Base-by-base conservation (phyloP, 1,140 invertebrate species). In the Aleiodes sp. region DNA sequence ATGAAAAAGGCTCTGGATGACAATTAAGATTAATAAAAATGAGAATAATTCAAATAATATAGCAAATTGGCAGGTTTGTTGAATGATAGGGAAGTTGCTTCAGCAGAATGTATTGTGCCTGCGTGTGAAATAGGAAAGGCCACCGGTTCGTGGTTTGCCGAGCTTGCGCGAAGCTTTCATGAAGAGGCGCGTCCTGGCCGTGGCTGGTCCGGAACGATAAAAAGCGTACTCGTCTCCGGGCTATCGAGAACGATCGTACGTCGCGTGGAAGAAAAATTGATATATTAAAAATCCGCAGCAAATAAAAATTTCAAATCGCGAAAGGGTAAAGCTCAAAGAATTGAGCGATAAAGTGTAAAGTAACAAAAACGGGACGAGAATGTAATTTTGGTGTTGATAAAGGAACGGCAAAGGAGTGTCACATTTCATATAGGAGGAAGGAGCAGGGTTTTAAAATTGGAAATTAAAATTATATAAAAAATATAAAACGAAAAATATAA, bases 151-250 rank as follows among this genome's bases (percentile, higher is more conserved):
- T 29, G 35, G 2, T 56, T 46, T 4, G 52, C 21, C 33, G 68
- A 65, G 68, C 62, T 70, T 70, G 70, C 70, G 70, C 70, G 29
- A 16, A 64, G 66, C 59, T 41, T 41, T 43, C 2, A 24, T 59
- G 12, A 31, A 60, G 57, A 57, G 60, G 35, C 60, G 43, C 65
- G 65, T 67, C 60, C 39, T 67, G 33, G 70, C 39, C 29, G 26
- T 41, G 31, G 57, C 61, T 60, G 14, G 39, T 68, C 60, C 61
- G 21, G 33, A 39, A 60, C 39, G 14, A 37, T n/a, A 52, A 56
- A 62, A n/a, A 62, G 31, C 33, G 39, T 71, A 71, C 61, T 71
- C 70, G 70, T 71, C 65, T 71, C 10, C 37, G 70, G 29, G 39
- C 70, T 41, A 59, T 52, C 41, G 70, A 64, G 43, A 24, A 24